Conservation (phyloP, 2,113 vertebrate species). For the Pterocles gutturalis region DNA sequence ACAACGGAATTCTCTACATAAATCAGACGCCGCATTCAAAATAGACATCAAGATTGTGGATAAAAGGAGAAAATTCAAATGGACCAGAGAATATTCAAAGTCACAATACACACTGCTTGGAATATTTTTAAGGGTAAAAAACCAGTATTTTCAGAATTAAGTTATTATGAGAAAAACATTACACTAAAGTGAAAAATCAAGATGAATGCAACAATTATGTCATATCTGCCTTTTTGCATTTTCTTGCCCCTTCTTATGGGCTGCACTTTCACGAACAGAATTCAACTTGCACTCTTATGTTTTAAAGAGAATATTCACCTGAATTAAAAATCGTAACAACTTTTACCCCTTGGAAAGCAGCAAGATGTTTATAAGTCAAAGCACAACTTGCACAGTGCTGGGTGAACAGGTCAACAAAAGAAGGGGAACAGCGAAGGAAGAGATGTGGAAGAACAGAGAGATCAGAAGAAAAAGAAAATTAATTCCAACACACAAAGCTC, state of each 20-base stretch:
- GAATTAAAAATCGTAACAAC: background rate
- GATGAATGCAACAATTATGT: background rate
- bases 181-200: background rate
- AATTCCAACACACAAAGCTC: accelerated
- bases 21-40: background rate
- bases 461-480: background rate
- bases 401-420: background rate
- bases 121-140: background rate
- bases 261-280: background rate
- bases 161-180: background rate
- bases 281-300: background rate
- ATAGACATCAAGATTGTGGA: background rate
- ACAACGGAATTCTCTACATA: background rate
- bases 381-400: background rate
- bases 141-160: background rate
- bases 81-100: background rate
- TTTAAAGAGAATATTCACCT: background rate
- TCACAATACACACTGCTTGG: background rate
- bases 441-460: background rate
- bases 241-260: background rate
- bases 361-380: background rate
- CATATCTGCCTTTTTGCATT: background rate
- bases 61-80: background rate
- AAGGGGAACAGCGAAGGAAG: background rate
- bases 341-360: background rate